Conservation (phyloP, 1,140 invertebrate species). For the Wiebesia pumilae region DNA sequence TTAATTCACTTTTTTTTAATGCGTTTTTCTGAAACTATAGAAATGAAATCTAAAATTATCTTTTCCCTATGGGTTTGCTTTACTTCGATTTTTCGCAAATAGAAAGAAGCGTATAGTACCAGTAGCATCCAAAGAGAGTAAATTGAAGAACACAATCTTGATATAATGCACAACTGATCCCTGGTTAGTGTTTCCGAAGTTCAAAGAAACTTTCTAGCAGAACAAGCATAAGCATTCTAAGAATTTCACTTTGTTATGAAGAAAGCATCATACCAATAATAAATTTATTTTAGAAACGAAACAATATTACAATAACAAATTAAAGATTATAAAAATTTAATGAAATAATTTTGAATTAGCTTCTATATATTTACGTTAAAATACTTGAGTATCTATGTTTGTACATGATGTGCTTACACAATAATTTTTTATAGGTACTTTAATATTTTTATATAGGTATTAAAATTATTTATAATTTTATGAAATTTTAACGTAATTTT, state of each 20-base stretch:
- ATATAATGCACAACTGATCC: constrained; percentile 14
- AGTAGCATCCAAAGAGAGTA: background rate
- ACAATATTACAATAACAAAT: background rate
- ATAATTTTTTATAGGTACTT: background rate
- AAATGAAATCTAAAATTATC: background rate
- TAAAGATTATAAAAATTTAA: background rate
- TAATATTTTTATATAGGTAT: too few species aligned
- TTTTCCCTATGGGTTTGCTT: background rate
- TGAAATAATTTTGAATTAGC: background rate
- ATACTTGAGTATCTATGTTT: background rate
- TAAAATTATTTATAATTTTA: too few species aligned
- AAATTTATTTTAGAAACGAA: background rate
- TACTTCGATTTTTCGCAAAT: background rate
- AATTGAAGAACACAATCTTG: background rate
- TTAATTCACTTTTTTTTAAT: background rate
- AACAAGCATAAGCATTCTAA: background rate
- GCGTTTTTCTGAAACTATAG: background rate
- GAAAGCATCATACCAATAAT: background rate
- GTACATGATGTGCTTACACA: background rate
- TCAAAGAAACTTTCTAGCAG: background rate
- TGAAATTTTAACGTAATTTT: too few species aligned
- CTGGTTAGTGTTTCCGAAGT: background rate
- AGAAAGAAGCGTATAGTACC: background rate
- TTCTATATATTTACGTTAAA: background rate
- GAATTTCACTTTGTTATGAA: background rate